Conservation (phyloP, 2,113 vertebrate genomes). For the Eulacestoma nigropectus region DNA sequence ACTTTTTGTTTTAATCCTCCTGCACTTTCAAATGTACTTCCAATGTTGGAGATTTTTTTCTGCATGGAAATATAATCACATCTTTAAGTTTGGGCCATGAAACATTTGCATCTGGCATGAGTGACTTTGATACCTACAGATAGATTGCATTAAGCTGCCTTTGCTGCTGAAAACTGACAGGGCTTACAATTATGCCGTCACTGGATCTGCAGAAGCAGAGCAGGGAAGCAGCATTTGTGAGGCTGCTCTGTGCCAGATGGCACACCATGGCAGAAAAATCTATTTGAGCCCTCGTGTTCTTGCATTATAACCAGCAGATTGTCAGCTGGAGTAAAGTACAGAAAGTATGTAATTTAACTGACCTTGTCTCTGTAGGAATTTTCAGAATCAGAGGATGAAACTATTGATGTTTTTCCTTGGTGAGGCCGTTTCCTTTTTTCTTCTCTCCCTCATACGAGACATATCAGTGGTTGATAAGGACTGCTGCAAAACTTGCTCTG, state of each 20-base stretch:
- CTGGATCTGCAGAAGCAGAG: conserved; percentile 25
- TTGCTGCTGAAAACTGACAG: conserved; percentile 32
- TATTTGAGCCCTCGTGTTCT: conserved; percentile 50
- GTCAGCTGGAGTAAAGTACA: conserved; percentile 24
- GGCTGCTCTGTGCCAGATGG: conserved; percentile 39
- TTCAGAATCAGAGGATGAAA: background rate
- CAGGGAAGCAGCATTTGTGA: conserved; percentile 25
- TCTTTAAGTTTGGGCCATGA: background rate
- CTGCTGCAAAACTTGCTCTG: conserved; percentile 19
- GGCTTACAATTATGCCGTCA: background rate
- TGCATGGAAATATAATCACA: background rate
- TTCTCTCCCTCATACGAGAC: background rate
- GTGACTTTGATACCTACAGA: conserved; percentile 5
- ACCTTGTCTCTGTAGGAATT: conserved; percentile 19
- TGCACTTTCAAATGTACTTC: background rate
- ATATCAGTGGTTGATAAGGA: background rate
- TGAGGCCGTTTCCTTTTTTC: background rate
- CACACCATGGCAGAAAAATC: conserved; percentile 39
- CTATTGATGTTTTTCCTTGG: background rate
- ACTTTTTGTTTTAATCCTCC: background rate
- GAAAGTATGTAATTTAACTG: conserved; percentile 30
- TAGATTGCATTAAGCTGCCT: conserved; percentile 19
- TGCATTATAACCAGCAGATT: conserved; percentile 36
- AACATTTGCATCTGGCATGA: background rate
- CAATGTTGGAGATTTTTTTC: background rate